phyloP scores from a whole-genome alignment of 2,888 invertebrate species.

The Metalampra italica region DNA sequence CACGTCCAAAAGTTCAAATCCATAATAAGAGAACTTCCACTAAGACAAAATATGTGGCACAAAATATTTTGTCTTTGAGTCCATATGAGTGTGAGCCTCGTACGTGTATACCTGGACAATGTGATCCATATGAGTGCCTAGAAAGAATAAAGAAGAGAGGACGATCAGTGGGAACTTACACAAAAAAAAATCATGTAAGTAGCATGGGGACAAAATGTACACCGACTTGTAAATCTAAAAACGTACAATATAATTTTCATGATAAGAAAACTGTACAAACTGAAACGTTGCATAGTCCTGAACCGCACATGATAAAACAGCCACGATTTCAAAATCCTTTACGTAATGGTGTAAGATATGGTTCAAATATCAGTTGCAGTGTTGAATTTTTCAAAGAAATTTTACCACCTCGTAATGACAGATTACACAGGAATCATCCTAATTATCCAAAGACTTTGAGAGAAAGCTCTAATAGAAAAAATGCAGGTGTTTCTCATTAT shows the following conservation, averaged over 20 bases:
- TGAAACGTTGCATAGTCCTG: conserved; percentile 8
- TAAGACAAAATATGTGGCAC: background rate
- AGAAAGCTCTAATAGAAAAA: background rate
- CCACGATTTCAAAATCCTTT: background rate
- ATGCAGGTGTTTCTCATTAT: background rate
- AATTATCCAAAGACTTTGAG: background rate
- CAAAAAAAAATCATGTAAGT: background rate
- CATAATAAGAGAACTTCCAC: background rate
- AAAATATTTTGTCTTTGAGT: conserved; percentile 6
- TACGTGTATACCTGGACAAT: conserved; percentile 28
- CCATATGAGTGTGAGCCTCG: conserved; percentile 31
- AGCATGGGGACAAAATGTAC: background rate
- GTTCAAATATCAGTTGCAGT: conserved; percentile 28
- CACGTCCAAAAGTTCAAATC: background rate
- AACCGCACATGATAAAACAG: background rate
- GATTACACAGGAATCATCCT: background rate
- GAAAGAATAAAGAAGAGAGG: conserved; percentile 25
- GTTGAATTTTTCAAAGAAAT: conserved; percentile 28
- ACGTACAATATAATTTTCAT: background rate
- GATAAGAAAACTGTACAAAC: background rate
- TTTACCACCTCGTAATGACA: background rate
- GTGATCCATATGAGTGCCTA: conserved; percentile 28
- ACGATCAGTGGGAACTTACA: background rate
- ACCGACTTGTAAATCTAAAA: conserved; percentile 1
- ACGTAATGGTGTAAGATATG: conserved; percentile 11